Evolutionary conservation across 2,797 vertebrate genomes (phyloP).

Genomic region (Remorina albescens): DNA sequence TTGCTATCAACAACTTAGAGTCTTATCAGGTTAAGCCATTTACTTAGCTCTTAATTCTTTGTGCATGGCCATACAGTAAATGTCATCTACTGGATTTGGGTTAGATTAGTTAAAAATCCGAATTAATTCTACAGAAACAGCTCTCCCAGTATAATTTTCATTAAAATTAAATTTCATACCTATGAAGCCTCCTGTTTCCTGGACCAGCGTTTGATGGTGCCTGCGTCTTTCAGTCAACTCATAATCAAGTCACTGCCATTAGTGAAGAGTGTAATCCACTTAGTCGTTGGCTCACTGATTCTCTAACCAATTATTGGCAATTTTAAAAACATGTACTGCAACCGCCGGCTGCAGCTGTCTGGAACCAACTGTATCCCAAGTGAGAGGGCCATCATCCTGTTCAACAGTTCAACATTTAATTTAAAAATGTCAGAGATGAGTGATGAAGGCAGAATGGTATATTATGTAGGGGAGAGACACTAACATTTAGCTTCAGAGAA

Average conservation of each 20-base stretch:
- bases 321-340: conserved; percentile 62
- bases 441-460: conserved; percentile 70
- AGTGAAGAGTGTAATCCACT: conserved; percentile 75
- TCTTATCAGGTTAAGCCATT: neutral
- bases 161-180: conserved; percentile 43
- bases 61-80: neutral
- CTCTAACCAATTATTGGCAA: conserved; percentile 75
- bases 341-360: conserved; percentile 57
- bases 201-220: conserved; percentile 36
- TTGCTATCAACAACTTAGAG: neutral
- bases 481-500: conserved; percentile 54
- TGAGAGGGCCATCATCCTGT: conserved; percentile 51
- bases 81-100: neutral
- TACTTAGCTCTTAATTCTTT: neutral
- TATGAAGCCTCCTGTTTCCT: conserved; percentile 31
- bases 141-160: conserved; percentile 23
- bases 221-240: conserved; percentile 59
- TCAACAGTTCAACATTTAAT: conserved; percentile 72
- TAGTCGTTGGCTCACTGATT: conserved; percentile 69
- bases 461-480: conserved; percentile 52
- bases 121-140: conserved; percentile 12
- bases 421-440: conserved; percentile 79
- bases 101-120: conserved; percentile 13
- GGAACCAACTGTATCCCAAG: conserved; percentile 60
- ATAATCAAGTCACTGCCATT: conserved; percentile 67